phyloP scores from a whole-genome alignment of 2,113 vertebrate species.

The Megaceryle torquata region DNA sequence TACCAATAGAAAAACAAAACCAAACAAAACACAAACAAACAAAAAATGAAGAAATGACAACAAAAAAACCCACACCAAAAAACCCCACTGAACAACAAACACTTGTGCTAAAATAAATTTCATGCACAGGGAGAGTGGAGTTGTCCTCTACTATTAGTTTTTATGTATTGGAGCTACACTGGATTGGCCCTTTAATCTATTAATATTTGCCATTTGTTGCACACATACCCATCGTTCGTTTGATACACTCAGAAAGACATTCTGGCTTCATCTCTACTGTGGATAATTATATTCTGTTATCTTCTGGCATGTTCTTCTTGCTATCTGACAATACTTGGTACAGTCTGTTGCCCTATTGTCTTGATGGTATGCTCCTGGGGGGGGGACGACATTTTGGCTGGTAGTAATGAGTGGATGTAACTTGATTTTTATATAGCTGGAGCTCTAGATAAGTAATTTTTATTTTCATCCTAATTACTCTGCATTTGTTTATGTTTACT shows the following conservation, averaged over 20 bases:
- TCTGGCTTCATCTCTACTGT: background rate
- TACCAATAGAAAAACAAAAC: background rate
- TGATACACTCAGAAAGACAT: background rate
- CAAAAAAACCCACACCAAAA: background rate
- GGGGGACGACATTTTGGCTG: background rate
- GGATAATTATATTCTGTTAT: background rate
- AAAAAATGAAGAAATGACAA: too few relatives aligned
- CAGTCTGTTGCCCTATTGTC: background rate
- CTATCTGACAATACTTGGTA: background rate
- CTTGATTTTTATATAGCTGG: background rate
- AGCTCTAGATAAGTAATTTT: background rate
- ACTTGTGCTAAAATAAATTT: background rate
- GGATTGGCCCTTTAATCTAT: background rate
- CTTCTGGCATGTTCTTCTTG: background rate
- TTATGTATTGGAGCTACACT: background rate
- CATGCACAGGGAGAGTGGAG: fast-evolving
- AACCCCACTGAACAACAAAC: background rate
- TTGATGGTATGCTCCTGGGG: background rate
- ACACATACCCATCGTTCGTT: background rate
- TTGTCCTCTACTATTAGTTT: background rate
- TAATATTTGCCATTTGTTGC: background rate
- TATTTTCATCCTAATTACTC: background rate
- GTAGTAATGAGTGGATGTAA: background rate
- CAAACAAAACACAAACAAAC: background rate
- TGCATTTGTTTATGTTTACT: background rate